A percentile compares a stretch with the other conserved stretches of the same genome.
Evolutionary conservation across 2,113 vertebrate species (phyloP).

Genomic region (Sitta europaea): DNA sequence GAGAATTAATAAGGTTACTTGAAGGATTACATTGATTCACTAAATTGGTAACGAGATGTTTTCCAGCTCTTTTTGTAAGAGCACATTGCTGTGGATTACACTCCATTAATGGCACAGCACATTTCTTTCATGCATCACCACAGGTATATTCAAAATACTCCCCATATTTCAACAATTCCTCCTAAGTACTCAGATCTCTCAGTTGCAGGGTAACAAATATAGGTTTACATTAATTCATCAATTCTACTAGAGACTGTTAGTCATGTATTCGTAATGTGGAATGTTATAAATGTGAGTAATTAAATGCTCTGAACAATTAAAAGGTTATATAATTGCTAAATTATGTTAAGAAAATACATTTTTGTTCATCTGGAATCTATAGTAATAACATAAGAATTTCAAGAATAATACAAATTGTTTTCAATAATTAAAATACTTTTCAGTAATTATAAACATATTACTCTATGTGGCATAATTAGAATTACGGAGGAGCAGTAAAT

Average conservation of each 20-base stretch:
- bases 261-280: not conserved
- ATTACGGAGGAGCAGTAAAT: not conserved
- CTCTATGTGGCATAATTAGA: not conserved
- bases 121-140: not conserved
- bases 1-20: not conserved
- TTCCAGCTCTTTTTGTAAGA: not conserved
- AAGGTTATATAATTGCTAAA: not conserved
- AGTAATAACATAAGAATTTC: not conserved
- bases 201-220: not conserved
- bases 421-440: not conserved
- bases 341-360: slow-evolving; percentile 5
- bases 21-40: not conserved
- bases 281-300: not conserved
- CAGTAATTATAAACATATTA: not conserved
- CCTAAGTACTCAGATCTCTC: not conserved
- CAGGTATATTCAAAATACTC: not conserved
- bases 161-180: not conserved
- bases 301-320: not conserved
- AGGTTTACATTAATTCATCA: not conserved
- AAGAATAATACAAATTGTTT: not conserved
- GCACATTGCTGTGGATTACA: not conserved
- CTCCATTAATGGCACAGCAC: not conserved
- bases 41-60: not conserved
- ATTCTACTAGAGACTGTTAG: not conserved
- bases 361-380: not conserved